phyloP scores from a whole-genome alignment of 2,113 vertebrate species.

The Gymnorhina tibicen region DNA sequence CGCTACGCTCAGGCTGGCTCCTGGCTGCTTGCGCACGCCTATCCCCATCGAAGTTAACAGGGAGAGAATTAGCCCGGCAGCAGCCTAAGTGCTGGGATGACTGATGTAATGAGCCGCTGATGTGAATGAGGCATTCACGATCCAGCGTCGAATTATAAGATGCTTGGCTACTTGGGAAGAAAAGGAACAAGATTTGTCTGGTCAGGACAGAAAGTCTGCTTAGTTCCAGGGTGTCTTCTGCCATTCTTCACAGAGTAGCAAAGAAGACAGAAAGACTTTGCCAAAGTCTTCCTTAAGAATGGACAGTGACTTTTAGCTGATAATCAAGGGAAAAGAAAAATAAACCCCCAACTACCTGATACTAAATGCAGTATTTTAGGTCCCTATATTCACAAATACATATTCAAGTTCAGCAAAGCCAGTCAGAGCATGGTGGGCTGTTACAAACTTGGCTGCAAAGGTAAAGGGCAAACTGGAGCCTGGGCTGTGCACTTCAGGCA shows the following conservation, averaged over 20 bases:
- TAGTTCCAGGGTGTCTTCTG: neutral
- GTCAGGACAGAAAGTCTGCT: neutral
- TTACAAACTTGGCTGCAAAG: neutral
- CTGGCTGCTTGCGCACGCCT: neutral
- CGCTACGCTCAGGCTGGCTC: neutral
- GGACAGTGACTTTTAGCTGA: neutral
- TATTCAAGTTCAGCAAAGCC: neutral
- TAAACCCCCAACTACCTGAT: neutral
- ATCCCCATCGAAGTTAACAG: neutral
- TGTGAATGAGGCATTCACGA: neutral
- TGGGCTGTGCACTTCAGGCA: neutral
- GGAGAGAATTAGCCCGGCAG: neutral
- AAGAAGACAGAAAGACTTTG: neutral
- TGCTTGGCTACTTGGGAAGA: neutral
- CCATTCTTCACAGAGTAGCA: neutral
- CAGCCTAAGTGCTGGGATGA: neutral
- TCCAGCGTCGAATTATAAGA: neutral
- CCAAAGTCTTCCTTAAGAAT: neutral
- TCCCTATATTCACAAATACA: neutral
- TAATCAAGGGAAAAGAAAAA: neutral
- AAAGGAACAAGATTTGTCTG: neutral
- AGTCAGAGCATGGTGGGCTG: neutral
- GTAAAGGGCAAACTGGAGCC: neutral
- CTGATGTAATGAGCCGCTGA: neutral
- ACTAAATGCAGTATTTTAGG: neutral